Conservation (phyloP, 2,888 invertebrate species). For the Diarsia dahlii region DNA sequence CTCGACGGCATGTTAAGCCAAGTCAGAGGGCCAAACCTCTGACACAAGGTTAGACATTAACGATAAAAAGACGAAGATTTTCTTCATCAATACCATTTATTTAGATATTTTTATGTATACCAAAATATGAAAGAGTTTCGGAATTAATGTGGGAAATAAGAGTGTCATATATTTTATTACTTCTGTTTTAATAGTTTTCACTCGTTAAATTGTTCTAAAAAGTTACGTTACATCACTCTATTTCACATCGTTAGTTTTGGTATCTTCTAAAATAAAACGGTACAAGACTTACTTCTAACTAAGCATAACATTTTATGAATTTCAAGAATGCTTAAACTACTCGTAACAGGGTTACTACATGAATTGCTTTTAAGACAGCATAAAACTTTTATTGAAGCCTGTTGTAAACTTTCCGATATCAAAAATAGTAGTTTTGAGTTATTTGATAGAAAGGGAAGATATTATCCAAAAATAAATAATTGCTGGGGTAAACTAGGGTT, state of each 20-base stretch:
- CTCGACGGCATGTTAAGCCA: too few relatives aligned
- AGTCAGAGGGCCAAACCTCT: too few relatives aligned
- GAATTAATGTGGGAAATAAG: slow-evolving; percentile 15
- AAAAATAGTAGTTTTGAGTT: too few relatives aligned
- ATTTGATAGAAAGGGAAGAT: too few relatives aligned
- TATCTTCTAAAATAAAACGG: not conserved
- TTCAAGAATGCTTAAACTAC: not conserved
- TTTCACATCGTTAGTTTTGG: slow-evolving; percentile 33
- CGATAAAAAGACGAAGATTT: too few relatives aligned
- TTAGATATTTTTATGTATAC: not conserved
- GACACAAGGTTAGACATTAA: too few relatives aligned
- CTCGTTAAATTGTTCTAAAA: slow-evolving; percentile 4
- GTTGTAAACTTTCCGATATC: slow-evolving; percentile 10
- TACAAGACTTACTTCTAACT: not conserved
- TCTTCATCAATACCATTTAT: not conserved
- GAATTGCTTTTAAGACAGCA: not conserved
- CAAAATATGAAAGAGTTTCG: not conserved
- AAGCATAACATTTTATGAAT: not conserved
- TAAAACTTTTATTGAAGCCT: not conserved
- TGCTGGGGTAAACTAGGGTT: not conserved
- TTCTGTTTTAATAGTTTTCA: not conserved
- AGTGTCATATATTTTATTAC: not conserved
- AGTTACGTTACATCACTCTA: not conserved
- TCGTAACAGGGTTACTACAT: not conserved
- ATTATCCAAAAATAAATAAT: not conserved